Percentiles rank a stretch among this genome's conserved stretches.
Evolutionary conservation across 2,797 vertebrate genomes (phyloP).

Genomic region (Leptodactylus fallax): DNA sequence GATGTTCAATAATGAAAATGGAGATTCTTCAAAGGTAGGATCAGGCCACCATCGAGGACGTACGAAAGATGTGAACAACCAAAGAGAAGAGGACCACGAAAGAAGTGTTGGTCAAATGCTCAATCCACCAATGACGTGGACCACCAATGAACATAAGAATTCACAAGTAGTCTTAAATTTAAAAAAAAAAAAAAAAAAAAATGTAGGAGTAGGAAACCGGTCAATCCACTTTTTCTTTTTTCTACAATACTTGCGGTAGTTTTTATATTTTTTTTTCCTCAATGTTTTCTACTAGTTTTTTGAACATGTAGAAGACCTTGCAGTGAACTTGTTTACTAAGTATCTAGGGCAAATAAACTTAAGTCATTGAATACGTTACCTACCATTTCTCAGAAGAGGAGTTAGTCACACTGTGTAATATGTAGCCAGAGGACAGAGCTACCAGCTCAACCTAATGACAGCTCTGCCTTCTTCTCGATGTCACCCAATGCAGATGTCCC

Average conservation of each 20-base stretch:
- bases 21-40: neutral
- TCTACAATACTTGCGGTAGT: too few relatives aligned
- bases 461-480: too few relatives aligned
- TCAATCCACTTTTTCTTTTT: too few relatives aligned
- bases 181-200: too few relatives aligned
- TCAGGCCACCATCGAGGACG: too few relatives aligned
- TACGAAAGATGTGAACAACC: too few relatives aligned
- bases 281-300: neutral
- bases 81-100: neutral
- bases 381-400: neutral
- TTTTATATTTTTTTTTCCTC: neutral
- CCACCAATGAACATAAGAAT: too few relatives aligned
- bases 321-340: neutral
- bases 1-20: neutral
- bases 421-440: neutral
- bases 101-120: neutral
- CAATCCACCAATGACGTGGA: too few relatives aligned
- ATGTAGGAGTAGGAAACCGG: too few relatives aligned
- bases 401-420: neutral
- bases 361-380: neutral
- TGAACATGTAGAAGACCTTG: neutral
- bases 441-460: neutral
- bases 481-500: too few relatives aligned
- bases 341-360: neutral
- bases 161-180: too few relatives aligned